A percentile compares a stretch with the other conserved stretches of the same genome.
Conservation (phyloP, 64 coral and sea anemone genomes). For the Porites australiensis region DNA sequence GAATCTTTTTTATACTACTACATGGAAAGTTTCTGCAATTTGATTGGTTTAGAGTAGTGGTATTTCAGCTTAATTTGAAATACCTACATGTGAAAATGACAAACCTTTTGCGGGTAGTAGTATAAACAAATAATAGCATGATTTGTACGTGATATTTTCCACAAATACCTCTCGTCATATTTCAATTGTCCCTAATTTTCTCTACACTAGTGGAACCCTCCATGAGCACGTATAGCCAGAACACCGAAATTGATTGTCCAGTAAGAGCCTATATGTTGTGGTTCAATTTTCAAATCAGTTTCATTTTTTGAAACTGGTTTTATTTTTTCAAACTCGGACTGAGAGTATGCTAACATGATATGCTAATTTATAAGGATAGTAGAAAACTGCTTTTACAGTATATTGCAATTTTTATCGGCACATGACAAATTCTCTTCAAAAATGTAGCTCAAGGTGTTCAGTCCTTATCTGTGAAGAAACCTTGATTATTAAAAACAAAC, state of each 20-base stretch:
- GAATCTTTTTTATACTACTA: slow-evolving; percentile 10
- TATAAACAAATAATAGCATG: too few species aligned
- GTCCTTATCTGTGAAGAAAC: not conserved
- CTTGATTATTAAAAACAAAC: not conserved
- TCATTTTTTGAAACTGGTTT: not conserved
- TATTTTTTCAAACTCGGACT: not conserved
- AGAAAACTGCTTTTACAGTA: slow-evolving; percentile 1
- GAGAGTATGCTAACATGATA: not conserved
- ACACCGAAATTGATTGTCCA: not conserved
- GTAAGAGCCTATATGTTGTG: not conserved
- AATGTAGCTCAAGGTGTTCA: slow-evolving; percentile 1
- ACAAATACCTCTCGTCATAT: too few species aligned
- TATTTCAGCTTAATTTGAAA: too few species aligned
- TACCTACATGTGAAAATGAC: too few species aligned
- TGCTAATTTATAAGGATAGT: not conserved
- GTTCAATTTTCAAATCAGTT: not conserved
- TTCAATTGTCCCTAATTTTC: not conserved
- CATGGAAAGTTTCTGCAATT: too few species aligned
- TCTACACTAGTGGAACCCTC: not conserved
- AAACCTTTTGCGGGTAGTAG: too few species aligned
- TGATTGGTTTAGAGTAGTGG: too few species aligned
- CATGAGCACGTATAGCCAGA: not conserved
- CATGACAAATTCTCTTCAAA: not conserved
- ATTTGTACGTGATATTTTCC: too few species aligned
- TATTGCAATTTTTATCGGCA: not conserved